Base-by-base conservation (phyloP, 2,797 vertebrate species). In the Botia almorhae region DNA sequence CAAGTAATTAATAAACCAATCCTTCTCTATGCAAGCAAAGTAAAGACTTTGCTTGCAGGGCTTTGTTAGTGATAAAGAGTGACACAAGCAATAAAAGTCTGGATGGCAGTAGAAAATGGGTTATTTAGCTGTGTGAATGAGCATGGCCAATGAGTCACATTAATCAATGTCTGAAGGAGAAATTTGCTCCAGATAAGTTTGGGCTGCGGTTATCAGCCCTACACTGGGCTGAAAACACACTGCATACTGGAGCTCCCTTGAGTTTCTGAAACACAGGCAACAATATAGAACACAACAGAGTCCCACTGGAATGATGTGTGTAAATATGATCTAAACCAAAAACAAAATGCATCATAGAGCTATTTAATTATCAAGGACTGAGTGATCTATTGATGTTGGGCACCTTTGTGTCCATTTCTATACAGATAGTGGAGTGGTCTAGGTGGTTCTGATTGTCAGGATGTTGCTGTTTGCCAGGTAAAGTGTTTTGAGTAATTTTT, bases 131-230 rank as follows among this genome's bases (percentile, higher is more conserved):
- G 56, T 67, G 63, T 14, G 33, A 61, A 61, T 11, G 21, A 78
- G 23, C 29, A 14, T 63, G 16, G 60, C 53, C 75, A 82, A 60
- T 56, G 60, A 60, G 53, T 80, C 43, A 55, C 63, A 84, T 81
- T 64, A 84, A 84, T 82, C 85, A 84, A 69, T 72, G 80, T 76
- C 83, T 70, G 21, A 69, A 71, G 53, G 23, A 75, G 72, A 70
- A 2, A 56, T 74, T 56, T 56, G 33, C 33, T 29, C 16, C 29
- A 64, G 60, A 48, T 68, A 69, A 60, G 39, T 21, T 55, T 48
- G 46, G 19, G 50, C n/a, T 72, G 68, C 65, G 76, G 56, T 56
- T 13, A 64, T 33, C 50, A 5, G 8, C 60, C 13, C 23, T 29
- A 26, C 23, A 43, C 19, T 56, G 14, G 63, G 29, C 19, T 71